Percentiles rank a stretch among this genome's conserved stretches.
phyloP scores from a whole-genome alignment of 2,113 vertebrate species.

The Tylochromis polylepis region DNA sequence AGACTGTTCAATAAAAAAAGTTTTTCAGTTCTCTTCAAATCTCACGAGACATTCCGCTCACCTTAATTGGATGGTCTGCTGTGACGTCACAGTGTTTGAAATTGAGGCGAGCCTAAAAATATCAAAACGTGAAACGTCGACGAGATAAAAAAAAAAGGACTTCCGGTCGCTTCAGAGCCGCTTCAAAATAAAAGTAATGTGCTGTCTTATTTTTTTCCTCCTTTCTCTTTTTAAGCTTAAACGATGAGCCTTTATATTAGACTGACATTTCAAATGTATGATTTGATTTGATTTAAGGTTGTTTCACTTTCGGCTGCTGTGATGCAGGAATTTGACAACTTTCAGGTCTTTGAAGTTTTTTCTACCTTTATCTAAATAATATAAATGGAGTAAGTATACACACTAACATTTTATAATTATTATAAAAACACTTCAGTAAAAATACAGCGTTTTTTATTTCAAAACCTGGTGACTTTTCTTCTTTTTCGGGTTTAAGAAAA shows the following conservation, averaged over 20 bases:
- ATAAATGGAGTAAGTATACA: background rate
- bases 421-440: background rate
- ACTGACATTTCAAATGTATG: fast-evolving
- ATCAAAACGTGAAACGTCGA: background rate
- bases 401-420: background rate
- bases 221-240: background rate
- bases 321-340: background rate
- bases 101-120: background rate
- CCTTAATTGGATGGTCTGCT: background rate
- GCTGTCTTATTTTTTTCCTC: too few species aligned
- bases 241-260: background rate
- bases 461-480: background rate
- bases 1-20: background rate
- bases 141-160: fast-evolving
- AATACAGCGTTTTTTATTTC: background rate
- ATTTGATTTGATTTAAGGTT: background rate
- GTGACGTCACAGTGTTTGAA: conserved; percentile 13
- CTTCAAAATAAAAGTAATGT: background rate
- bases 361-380: background rate
- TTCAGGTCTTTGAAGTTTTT: background rate
- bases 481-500: background rate
- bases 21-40: background rate
- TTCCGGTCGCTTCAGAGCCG: background rate
- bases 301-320: background rate
- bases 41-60: background rate